Conservation (phyloP, 2,113 vertebrate species). For the Chionomys nivalis region DNA sequence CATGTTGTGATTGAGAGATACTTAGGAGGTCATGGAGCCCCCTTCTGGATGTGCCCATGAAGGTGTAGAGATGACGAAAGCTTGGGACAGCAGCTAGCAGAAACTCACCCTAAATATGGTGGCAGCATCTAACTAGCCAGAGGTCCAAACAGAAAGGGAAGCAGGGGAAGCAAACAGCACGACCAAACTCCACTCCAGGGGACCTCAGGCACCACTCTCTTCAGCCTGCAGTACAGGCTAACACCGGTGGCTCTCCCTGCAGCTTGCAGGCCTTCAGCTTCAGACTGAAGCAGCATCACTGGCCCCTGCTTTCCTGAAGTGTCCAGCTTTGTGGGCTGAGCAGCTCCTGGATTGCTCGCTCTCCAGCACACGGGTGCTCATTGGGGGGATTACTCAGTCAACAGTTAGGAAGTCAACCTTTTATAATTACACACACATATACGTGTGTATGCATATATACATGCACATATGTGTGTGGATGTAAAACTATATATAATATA, state of each 20-base stretch:
- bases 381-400: not conserved
- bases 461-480: accelerated
- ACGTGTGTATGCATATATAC: too few species aligned
- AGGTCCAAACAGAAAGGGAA: not conserved
- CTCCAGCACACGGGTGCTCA: not conserved
- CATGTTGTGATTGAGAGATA: too few species aligned
- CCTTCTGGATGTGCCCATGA: not conserved
- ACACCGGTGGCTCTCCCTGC: too few species aligned
- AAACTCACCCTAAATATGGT: not conserved
- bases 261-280: not conserved
- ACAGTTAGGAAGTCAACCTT: not conserved
- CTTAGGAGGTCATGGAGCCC: not conserved
- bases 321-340: not conserved
- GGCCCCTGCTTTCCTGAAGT: not conserved
- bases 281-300: not conserved
- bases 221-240: not conserved
- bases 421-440: not conserved
- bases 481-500: too few species aligned
- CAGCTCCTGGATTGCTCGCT: not conserved
- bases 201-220: not conserved
- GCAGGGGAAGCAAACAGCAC: not conserved
- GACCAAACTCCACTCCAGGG: not conserved
- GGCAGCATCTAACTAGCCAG: not conserved
- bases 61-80: not conserved
- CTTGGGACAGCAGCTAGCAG: not conserved